Base-by-base conservation (phyloP, 2,888 invertebrate genomes). In the Suillia variegata region DNA sequence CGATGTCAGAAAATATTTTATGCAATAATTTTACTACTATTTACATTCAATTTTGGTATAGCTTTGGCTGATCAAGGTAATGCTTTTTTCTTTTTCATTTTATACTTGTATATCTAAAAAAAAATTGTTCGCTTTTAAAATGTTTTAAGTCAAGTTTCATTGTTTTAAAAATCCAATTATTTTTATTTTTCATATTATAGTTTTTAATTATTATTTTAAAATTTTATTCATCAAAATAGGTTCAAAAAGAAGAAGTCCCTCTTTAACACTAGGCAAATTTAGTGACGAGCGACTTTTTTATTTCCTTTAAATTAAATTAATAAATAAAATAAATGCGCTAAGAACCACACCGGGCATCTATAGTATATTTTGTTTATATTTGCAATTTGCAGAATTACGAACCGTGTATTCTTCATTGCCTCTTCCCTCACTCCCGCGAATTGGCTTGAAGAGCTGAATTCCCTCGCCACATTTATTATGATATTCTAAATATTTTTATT, bases 51-150 rank as follows among this genome's bases (percentile, higher is more conserved):
- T 10, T 38, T 38, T 47, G 47, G 51, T 31, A 15, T 26, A 10
- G 47, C 38, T 18, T 24, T 18, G 20, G 62, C 59, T 21, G 64
- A 67, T 61, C 62, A 70, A 67, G 66, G 61, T 63, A 52, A 58
- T 47, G 31, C 49, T 56, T 22, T 13, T 15, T 15, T 5, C 13
- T 17, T 51, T 26, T 38, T 38, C 13, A 12, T 31, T 17, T 17
- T 53, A 33, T 38, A 20, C 12, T 31, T 20, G 34, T 38, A 31
- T 2, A 53, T 33, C 12, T 20, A 10, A 20, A 21, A 17, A 53
- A 21, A 5, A 21, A 26, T 22, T 15, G n/a, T 10, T 2, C 22
- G 52, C 15, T 17, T 20, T 24, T 20, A 34, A 31, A 52, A 13
- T 18, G 17, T 34, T 26, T 18, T 26, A n/a, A 21, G 31, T 10